Percentiles rank a stretch among this genome's conserved stretches.
Conservation (phyloP, 2,113 vertebrate species). For the Passerina amoena region DNA sequence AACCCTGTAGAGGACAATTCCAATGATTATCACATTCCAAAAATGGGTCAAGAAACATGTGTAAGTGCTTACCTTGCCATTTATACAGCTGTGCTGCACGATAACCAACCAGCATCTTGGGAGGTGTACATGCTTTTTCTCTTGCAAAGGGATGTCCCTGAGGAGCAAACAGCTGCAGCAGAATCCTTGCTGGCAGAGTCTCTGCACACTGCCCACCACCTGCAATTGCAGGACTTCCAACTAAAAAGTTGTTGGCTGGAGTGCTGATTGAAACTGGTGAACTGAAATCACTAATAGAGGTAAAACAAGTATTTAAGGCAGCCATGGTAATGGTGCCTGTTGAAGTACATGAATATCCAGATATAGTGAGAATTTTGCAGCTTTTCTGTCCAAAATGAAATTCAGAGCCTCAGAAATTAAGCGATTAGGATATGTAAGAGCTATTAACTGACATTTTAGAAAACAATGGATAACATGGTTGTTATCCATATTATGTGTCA, state of each 20-base stretch:
- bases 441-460: neutral
- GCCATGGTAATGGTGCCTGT: neutral
- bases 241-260: neutral
- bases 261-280: neutral
- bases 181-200: neutral
- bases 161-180: neutral
- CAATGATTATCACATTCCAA: neutral
- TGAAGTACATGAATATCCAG: neutral
- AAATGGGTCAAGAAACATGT: neutral
- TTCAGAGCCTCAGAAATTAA: neutral
- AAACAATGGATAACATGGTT: neutral
- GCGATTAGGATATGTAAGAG: neutral
- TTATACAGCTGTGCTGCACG: neutral
- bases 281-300: neutral
- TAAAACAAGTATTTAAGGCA: neutral
- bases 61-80: neutral
- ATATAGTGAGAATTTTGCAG: neutral
- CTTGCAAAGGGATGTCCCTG: neutral
- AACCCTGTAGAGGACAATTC: neutral
- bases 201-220: neutral
- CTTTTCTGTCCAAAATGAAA: neutral
- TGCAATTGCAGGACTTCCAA: neutral
- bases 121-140: fast-evolving
- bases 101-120: neutral
- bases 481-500: neutral